Base-by-base conservation (phyloP, 1,140 invertebrate genomes). In the Anastatus disparis region DNA sequence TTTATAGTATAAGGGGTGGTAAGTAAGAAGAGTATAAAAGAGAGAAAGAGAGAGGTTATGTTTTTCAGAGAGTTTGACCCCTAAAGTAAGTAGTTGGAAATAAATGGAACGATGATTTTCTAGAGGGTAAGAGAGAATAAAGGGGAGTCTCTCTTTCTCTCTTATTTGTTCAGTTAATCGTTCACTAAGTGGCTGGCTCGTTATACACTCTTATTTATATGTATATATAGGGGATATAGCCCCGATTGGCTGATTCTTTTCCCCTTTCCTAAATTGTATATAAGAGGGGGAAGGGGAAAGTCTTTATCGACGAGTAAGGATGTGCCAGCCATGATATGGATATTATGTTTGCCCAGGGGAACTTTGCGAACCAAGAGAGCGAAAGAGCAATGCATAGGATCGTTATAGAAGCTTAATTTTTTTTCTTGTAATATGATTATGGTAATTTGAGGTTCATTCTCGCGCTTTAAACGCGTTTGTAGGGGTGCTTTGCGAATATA, bases 131-230 rank as follows among this genome's bases (percentile, higher is more conserved):
- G 38, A 31, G 31, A 52, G 58, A 27, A 26, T 3, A 10, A 27
- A 3, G 20, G 10, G 8, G 3, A 61, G 8, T 15, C 13, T 13
- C 13, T 44, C 0, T 10, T 22, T 31, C n/a, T 15, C n/a, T 77
- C 76, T 75, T 80, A 80, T 82, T 81, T 78, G 78, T 72, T 70
- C 77, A 76, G 74, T 78, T 82, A 81, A 82, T 82, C 78, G 76
- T 76, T 76, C 75, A 73, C 77, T 82, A 80, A 82, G 76, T 77
- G 78, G 73, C 76, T 53, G 7, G 53, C 68, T 70, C 71, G 73
- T 78, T 76, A 74, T 70, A 74, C 67, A 72, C 62, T 67, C n/a
- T n/a, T n/a, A n/a, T n/a, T n/a, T n/a, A n/a, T n/a, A n/a, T n/a
- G n/a, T n/a, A n/a, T n/a, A n/a, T n/a, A n/a, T n/a, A n/a, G n/a